phyloP scores from a whole-genome alignment of 1,140 invertebrate genomes.

The Euura lappo region DNA sequence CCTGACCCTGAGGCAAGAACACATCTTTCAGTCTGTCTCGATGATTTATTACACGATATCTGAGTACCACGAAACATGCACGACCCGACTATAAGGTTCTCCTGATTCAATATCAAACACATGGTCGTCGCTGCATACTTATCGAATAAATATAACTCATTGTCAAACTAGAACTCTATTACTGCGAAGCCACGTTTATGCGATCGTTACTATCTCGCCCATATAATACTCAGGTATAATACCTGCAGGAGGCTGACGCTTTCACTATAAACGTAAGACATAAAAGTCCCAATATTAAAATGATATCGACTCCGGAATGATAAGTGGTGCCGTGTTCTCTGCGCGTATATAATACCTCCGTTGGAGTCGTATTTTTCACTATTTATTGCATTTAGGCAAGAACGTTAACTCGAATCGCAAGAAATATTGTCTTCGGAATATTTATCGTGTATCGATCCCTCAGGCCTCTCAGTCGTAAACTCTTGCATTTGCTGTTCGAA shows the following conservation, averaged over 20 bases:
- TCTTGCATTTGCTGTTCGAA: not conserved
- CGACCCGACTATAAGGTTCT: not conserved
- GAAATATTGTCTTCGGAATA: not conserved
- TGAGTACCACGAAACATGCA: not conserved
- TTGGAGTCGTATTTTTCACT: not conserved
- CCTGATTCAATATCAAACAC: not conserved
- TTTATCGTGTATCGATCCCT: constrained; percentile 1
- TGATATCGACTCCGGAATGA: not conserved
- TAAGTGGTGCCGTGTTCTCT: not conserved
- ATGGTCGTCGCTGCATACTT: not conserved
- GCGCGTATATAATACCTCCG: not conserved
- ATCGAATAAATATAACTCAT: too few species aligned
- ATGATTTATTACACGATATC: not conserved
- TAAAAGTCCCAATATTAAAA: not conserved
- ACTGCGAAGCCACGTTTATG: too few species aligned
- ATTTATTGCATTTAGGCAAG: not conserved
- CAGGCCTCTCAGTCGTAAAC: not conserved
- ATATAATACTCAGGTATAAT: not conserved
- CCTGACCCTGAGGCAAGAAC: not conserved
- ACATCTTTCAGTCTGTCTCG: not conserved
- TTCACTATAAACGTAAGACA: not conserved
- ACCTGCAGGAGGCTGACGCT: not conserved
- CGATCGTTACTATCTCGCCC: too few species aligned
- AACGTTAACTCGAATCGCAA: not conserved
- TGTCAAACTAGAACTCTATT: too few species aligned